Evolutionary conservation across 2,113 vertebrate genomes (phyloP).

Genomic region (Terrapene triunguis): DNA sequence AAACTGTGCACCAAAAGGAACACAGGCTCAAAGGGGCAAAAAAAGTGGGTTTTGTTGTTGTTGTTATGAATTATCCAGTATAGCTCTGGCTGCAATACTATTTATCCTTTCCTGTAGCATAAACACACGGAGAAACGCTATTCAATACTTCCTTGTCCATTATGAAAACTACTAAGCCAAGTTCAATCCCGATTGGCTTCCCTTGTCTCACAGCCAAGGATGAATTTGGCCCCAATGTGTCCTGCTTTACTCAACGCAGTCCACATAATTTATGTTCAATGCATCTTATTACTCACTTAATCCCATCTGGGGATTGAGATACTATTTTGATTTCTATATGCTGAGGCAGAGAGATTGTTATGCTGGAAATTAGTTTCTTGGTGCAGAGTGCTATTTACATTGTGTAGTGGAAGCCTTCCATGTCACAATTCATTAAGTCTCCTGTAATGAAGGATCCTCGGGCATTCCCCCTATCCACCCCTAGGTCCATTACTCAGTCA

Average conservation of each 20-base stretch:
- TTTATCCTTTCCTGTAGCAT: slow-evolving; percentile 38
- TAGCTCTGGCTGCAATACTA: slow-evolving; percentile 15
- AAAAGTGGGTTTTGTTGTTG: neutral
- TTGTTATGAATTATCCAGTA: slow-evolving; percentile 26
- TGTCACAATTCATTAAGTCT: neutral
- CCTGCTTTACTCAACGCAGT: slow-evolving; percentile 54
- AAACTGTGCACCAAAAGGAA: neutral
- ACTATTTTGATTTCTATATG: slow-evolving; percentile 35
- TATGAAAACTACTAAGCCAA: slow-evolving; percentile 68
- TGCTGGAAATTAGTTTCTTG: neutral
- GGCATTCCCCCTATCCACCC: neutral
- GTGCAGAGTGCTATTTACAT: neutral
- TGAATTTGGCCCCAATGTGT: slow-evolving; percentile 50
- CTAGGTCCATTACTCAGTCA: neutral
- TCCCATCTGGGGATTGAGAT: neutral
- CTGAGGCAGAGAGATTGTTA: neutral
- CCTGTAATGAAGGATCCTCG: neutral
- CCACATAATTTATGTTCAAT: slow-evolving; percentile 7
- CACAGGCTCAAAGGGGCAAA: neutral
- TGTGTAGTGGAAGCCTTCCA: neutral
- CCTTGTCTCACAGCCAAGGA: slow-evolving; percentile 37
- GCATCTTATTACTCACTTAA: slow-evolving; percentile 49
- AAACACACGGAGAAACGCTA: neutral
- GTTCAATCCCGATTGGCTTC: slow-evolving; percentile 61
- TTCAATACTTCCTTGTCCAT: slow-evolving; percentile 56